phyloP scores from a whole-genome alignment of 2,797 vertebrate species.

The Anabacerthia variegaticeps region DNA sequence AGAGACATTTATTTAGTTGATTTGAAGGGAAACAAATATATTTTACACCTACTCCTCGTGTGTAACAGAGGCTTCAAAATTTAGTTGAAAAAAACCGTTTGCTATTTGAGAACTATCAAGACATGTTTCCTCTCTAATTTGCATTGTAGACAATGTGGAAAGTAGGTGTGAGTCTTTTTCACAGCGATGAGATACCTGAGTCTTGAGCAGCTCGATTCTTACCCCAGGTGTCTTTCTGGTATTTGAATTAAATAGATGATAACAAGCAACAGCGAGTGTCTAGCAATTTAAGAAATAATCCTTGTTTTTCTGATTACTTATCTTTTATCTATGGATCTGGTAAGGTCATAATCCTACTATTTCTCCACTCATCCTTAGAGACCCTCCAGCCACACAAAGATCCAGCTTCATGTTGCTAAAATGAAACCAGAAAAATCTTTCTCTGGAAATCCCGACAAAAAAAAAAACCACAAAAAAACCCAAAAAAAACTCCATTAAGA shows the following conservation, averaged over 20 bases:
- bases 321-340: background rate
- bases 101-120: conserved; percentile 1
- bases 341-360: background rate
- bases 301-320: background rate
- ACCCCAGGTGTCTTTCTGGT: background rate
- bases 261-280: background rate
- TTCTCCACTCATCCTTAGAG: background rate
- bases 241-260: conserved; percentile 18
- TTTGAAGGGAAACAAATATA: conserved; percentile 45
- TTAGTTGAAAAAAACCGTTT: background rate
- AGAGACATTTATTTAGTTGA: background rate
- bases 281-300: conserved; percentile 17
- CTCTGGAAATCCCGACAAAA: background rate
- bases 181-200: background rate
- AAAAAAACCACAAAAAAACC: too few species aligned
- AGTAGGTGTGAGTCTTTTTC: background rate
- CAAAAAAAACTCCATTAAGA: background rate
- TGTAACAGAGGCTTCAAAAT: background rate
- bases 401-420: background rate
- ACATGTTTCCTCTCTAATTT: background rate
- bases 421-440: background rate
- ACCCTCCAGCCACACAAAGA: background rate
- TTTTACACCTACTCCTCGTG: conserved; percentile 20
- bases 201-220: background rate
- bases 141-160: background rate